phyloP scores from a whole-genome alignment of 1,140 invertebrate species.

The Neodiprion fabricii region DNA sequence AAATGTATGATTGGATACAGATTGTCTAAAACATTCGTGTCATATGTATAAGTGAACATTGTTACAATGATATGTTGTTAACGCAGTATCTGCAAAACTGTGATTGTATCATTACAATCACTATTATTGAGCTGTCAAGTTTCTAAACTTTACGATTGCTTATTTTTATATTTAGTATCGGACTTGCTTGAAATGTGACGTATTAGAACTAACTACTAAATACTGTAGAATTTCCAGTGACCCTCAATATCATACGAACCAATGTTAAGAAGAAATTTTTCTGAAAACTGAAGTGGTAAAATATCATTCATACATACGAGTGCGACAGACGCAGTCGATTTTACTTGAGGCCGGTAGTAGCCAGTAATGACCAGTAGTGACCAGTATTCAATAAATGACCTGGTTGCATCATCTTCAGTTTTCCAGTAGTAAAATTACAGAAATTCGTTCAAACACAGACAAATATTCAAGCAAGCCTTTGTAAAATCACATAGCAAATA shows the following conservation, averaged over 20 bases:
- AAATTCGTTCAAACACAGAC: background rate
- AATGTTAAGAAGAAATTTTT: no score
- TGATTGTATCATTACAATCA: conserved; percentile 26
- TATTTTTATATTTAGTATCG: background rate
- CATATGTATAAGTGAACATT: conserved; percentile 31
- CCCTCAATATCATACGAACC: no score
- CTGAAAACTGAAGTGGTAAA: no score
- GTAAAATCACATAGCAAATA: background rate
- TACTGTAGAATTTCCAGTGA: no score
- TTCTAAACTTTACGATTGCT: conserved; percentile 4
- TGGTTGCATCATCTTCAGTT: no score
- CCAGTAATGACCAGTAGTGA: no score
- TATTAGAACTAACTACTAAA: background rate
- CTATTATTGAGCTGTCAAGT: background rate
- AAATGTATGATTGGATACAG: conserved; percentile 17
- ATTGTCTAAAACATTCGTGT: conserved; percentile 43
- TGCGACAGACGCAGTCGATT: no score
- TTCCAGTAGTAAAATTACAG: no score
- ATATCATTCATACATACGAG: no score
- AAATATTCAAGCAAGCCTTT: background rate
- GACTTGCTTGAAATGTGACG: background rate
- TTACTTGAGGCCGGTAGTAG: no score
- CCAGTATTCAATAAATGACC: no score
- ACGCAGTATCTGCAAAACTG: conserved; percentile 51
- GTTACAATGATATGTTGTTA: conserved; percentile 47